Conservation (phyloP, 2,797 vertebrate species). For the Macrochelys suwanniensis region DNA sequence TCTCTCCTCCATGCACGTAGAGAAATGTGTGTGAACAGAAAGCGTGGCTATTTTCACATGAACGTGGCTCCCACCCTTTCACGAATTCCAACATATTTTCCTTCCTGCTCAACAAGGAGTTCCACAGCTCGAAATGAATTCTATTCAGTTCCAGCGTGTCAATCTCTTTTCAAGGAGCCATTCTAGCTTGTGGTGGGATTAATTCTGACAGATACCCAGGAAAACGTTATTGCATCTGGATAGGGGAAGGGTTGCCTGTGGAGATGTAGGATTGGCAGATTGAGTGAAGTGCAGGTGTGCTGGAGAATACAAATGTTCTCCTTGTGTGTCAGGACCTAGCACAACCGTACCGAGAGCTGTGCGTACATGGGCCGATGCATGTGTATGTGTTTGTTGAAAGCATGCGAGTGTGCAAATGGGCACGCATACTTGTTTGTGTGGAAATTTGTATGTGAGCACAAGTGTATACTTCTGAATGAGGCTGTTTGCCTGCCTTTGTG, state of each 20-base stretch:
- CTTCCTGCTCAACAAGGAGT: not conserved
- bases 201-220: not conserved
- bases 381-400: not conserved
- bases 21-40: not conserved
- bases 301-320: not conserved
- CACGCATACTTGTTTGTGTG: not conserved
- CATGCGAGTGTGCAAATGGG: not conserved
- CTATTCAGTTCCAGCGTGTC: not conserved
- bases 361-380: too few relatives aligned
- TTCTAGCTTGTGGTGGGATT: not conserved
- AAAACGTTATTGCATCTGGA: not conserved
- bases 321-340: not conserved
- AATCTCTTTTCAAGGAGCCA: not conserved
- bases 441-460: not conserved
- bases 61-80: not conserved
- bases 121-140: not conserved
- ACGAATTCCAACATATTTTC: not conserved
- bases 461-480: too few relatives aligned
- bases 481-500: not conserved
- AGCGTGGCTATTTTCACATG: not conserved
- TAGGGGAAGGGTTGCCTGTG: not conserved
- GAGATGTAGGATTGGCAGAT: not conserved
- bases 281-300: not conserved
- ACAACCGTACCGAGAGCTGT: fast-evolving
- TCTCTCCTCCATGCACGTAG: not conserved